Evolutionary conservation across 2,797 vertebrate species (phyloP).

Genomic region (Sebastes paucispinis): DNA sequence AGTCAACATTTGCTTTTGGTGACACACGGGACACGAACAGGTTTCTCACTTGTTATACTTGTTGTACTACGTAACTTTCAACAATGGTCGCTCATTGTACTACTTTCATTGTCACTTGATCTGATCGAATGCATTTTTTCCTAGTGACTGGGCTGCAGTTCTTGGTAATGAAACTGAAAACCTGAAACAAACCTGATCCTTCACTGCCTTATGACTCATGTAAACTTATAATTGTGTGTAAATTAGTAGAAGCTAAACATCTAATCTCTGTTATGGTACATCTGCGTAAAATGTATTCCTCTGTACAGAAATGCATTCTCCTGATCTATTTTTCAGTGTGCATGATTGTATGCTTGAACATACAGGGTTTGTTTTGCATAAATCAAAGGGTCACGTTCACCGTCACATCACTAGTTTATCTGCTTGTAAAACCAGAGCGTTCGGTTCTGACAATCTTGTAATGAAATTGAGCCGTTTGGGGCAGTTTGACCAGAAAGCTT

Average conservation of each 20-base stretch:
- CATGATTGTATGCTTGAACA: too few relatives aligned
- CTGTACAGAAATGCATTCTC: neutral
- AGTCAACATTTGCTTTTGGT: too few relatives aligned
- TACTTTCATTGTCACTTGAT: too few relatives aligned
- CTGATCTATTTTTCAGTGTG: neutral
- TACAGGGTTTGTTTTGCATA: neutral
- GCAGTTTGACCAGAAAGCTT: neutral
- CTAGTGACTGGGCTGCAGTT: too few relatives aligned
- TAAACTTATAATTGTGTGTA: neutral
- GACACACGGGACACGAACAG: accelerated
- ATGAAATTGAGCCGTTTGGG: neutral
- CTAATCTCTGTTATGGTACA: neutral
- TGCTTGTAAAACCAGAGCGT: neutral
- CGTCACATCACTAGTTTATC: neutral
- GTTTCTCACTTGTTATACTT: too few relatives aligned
- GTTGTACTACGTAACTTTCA: accelerated
- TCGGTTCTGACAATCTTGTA: neutral
- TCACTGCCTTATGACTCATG: neutral
- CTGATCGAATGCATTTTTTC: too few relatives aligned
- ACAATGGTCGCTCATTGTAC: too few relatives aligned
- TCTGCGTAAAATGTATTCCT: neutral
- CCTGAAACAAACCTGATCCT: neutral
- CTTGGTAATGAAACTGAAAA: neutral
- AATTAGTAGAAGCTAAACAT: neutral
- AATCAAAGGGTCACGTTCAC: neutral